These are phyloP conservation scores for Brachionus calyciflorus DNA, from an alignment of 1,140 invertebrate genomes.

Conservation along the genomic window DNA sequence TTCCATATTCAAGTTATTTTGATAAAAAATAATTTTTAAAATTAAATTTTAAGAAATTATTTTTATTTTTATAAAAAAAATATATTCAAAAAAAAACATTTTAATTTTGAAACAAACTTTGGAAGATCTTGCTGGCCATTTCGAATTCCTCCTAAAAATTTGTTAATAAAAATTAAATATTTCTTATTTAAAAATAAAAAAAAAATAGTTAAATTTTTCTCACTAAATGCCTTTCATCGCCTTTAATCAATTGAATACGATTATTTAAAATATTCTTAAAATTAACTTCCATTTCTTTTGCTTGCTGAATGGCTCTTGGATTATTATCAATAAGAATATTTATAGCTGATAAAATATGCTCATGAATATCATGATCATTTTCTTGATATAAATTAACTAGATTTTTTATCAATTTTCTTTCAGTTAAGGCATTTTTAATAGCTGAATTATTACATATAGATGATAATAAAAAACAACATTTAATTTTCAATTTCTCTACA, in stretches of 20 bases:
- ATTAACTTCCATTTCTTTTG: conserved; percentile 31
- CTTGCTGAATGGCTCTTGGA: conserved; percentile 20
- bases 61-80: no score
- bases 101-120: conserved; percentile 35
- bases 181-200: neutral
- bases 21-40: no score
- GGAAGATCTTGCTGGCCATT: neutral
- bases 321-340: conserved; percentile 34
- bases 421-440: conserved; percentile 23
- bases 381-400: neutral
- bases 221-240: conserved; percentile 4
- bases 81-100: no score
- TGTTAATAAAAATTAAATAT: neutral
- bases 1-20: no score
- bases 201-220: neutral
- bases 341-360: conserved; percentile 39
- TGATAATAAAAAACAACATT: conserved; percentile 31
- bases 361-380: neutral
- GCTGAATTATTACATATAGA: conserved; percentile 14
- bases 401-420: neutral
- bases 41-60: no score
- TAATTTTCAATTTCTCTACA: conserved; percentile 12
- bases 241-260: neutral
- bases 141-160: conserved; percentile 27
- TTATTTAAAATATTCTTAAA: conserved; percentile 14